These are phyloP conservation scores for Phylloscopus trochiloides DNA, from an alignment of 2,113 vertebrate species.

Conservation along the genomic window DNA sequence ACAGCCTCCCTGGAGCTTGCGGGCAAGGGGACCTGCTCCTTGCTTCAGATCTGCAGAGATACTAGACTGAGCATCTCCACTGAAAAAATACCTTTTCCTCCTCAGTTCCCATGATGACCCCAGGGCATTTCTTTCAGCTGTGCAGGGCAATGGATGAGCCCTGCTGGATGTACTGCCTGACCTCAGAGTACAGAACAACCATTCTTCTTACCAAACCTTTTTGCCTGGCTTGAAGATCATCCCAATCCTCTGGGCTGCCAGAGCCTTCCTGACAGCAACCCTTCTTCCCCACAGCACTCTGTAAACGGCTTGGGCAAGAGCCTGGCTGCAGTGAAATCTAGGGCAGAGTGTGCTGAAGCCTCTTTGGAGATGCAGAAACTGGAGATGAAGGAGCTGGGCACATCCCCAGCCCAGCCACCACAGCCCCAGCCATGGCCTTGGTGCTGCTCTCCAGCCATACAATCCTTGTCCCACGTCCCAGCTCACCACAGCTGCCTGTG, in stretches of 20 bases:
- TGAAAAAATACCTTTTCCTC: not conserved
- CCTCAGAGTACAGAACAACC: not conserved
- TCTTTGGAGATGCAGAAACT: not conserved
- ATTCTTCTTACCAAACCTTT: not conserved
- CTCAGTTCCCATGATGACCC: not conserved
- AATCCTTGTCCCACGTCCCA: not conserved
- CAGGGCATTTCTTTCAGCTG: not conserved
- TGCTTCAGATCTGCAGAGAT: not conserved
- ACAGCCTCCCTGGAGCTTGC: not conserved
- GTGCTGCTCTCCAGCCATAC: accelerated
- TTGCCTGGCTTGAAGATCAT: not conserved
- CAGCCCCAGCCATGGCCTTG: accelerated
- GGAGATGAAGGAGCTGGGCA: not conserved
- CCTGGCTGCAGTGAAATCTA: not conserved
- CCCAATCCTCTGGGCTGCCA: not conserved
- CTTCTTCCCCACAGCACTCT: not conserved
- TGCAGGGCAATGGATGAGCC: not conserved
- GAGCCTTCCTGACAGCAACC: not conserved
- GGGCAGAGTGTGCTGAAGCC: not conserved
- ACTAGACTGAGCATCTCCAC: not conserved
- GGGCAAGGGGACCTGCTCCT: not conserved
- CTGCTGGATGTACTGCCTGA: accelerated
- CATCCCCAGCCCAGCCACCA: not conserved
- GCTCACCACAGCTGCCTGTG: not conserved
- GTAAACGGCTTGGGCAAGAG: not conserved